Evolutionary conservation across 2,113 vertebrate genomes (phyloP).

Genomic region (Eptatretus burgeri): DNA sequence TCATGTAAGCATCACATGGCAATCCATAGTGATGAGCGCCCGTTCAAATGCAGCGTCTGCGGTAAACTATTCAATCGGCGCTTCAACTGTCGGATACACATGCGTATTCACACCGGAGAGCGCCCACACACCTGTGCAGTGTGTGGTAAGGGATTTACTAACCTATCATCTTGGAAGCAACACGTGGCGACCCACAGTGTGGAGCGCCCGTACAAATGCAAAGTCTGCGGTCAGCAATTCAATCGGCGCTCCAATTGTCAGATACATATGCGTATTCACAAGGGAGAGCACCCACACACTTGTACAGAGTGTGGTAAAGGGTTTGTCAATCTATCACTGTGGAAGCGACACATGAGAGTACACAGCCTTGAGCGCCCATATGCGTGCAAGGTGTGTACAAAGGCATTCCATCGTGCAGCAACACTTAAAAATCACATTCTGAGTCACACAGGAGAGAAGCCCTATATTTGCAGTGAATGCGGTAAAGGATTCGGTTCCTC

Average conservation of each 20-base stretch:
- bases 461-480: neutral
- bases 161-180: neutral
- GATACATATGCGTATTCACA: neutral
- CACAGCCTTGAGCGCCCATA: neutral
- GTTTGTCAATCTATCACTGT: neutral
- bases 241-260: neutral
- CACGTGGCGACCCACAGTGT: conserved; percentile 1
- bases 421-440: neutral
- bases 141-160: neutral
- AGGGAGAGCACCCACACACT: neutral
- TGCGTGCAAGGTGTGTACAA: neutral
- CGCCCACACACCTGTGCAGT: neutral
- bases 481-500: neutral
- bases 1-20: neutral
- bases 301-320: neutral
- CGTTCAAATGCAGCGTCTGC: neutral
- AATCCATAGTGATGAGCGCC: neutral
- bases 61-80: neutral
- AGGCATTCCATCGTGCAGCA: neutral
- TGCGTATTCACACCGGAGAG: neutral
- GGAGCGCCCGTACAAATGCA: neutral
- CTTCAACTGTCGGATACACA: neutral
- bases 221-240: neutral
- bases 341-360: neutral
- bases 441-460: neutral